Base-by-base conservation (phyloP, 2,113 vertebrate genomes). In the Percopsis transmontana region DNA sequence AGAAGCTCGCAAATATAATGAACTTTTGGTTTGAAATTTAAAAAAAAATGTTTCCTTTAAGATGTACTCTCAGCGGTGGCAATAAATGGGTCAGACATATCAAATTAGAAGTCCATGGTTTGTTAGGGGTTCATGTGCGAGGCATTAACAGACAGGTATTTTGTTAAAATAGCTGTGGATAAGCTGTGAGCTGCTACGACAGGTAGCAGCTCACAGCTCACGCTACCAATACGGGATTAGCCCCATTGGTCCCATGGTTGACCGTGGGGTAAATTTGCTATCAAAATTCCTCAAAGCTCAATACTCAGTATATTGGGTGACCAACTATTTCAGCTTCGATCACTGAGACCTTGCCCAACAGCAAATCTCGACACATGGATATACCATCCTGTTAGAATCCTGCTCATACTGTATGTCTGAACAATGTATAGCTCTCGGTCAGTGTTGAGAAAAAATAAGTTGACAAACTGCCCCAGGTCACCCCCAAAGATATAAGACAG, bases 381-480 rank as follows among this genome's bases (percentile, higher is more conserved):
- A 62, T 72, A 81, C 53, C 39, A 42, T 47, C 54, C 60, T 66
- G 56, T 74, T 63, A 56, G 45, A 40, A 56, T 21, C 19, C 65
- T 41, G 62, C 72, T 66, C 59, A 48, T 41, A 69, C 66, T n/a
- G n/a, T n/a, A n/a, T n/a, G 67, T 61, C 39, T 19, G 61, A 53
- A 68, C 72, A 85, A 82, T 87, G 86, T 83, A 84, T 69, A 83
- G 76, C 78, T 81, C 70, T 75, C 47, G 64, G 58, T 82, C 74
- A 55, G 76, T 78, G 77, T 79, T 81, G 79, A 14, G 76, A 63
- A 84, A 82, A 84, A 87, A 83, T 64, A 67, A 68, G 77, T 68
- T 89, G 81, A 87, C 73, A 85, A 83, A 87, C 83, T 82, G 74
- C 88, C 73, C 74, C 0, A 57, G 85, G 75, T 82, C 77, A 82